A percentile compares a stretch with the other conserved stretches of the same genome.
These are phyloP conservation scores for Sternotherus odoratus DNA, from an alignment of 2,797 vertebrate genomes.

Conservation along the genomic window DNA sequence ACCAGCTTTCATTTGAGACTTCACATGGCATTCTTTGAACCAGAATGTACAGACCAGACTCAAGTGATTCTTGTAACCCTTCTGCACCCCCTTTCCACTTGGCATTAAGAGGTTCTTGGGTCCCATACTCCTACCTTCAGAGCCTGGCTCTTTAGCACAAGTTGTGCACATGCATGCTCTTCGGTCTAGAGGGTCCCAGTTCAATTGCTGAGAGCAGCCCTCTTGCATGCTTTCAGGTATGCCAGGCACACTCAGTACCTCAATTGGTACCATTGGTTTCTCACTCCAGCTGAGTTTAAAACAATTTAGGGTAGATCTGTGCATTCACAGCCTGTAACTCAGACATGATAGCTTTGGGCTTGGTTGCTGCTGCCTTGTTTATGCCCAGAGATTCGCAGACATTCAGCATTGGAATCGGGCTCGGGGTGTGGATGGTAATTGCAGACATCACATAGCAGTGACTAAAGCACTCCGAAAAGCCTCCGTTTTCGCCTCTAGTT, in stretches of 20 bases:
- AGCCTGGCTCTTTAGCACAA: neutral
- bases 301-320: rapidly evolving
- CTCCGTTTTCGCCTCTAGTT: neutral
- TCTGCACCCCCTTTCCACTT: no score
- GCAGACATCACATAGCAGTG: neutral
- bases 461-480: neutral
- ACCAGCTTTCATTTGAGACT: no score
- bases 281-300: neutral
- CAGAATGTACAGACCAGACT: no score
- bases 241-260: neutral
- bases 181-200: neutral
- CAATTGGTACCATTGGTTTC: neutral
- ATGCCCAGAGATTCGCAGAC: neutral
- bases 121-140: neutral
- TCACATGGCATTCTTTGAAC: no score
- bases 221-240: neutral
- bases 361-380: neutral
- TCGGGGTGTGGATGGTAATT: neutral
- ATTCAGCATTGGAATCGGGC: neutral
- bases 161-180: neutral
- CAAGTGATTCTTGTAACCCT: no score
- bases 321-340: neutral
- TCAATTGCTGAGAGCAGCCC: neutral
- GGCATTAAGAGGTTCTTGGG: no score
- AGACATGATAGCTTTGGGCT: neutral